Conservation (phyloP, 1,140 invertebrate genomes). For the Thaumetopoea pityocampa region DNA sequence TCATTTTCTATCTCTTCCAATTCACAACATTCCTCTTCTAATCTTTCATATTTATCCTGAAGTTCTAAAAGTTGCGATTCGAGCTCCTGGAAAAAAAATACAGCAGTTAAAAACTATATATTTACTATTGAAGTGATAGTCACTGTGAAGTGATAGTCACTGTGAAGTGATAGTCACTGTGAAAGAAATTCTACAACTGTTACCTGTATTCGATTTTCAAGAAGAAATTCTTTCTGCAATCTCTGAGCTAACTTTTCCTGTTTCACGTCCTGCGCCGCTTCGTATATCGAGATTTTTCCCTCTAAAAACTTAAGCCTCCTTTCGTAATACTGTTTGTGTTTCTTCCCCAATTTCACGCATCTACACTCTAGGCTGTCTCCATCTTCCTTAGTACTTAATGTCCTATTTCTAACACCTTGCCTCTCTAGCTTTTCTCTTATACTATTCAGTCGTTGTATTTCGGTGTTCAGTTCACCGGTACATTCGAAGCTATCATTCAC, state of each 20-base stretch:
- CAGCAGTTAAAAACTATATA: not conserved
- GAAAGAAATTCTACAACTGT: slow-evolving; percentile 2
- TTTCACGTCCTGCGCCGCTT: slow-evolving; percentile 77
- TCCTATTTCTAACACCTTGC: slow-evolving; percentile 71
- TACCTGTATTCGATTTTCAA: slow-evolving; percentile 75
- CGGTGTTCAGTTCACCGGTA: slow-evolving; percentile 69
- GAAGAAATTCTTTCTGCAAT: slow-evolving; percentile 75
- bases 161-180: not conserved
- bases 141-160: too few relatives aligned
- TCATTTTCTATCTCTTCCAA: slow-evolving; percentile 83
- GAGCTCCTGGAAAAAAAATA: slow-evolving; percentile 68
- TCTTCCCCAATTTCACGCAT: slow-evolving; percentile 71
- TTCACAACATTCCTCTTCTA: slow-evolving; percentile 82
- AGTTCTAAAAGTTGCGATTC: slow-evolving; percentile 74
- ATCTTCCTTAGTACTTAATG: slow-evolving; percentile 56
- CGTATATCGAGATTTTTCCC: slow-evolving; percentile 77
- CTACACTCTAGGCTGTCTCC: slow-evolving; percentile 58
- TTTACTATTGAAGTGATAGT: slow-evolving; percentile 1
- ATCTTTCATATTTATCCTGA: slow-evolving; percentile 76
- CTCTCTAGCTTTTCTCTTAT: slow-evolving; percentile 76
- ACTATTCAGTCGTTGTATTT: slow-evolving; percentile 77
- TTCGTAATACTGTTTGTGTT: slow-evolving; percentile 78
- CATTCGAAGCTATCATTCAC: slow-evolving; percentile 68
- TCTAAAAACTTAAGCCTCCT: slow-evolving; percentile 77
- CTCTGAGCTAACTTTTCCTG: slow-evolving; percentile 77